Base-by-base conservation (phyloP, 2,113 vertebrate species). In the Stigmatopora argus region DNA sequence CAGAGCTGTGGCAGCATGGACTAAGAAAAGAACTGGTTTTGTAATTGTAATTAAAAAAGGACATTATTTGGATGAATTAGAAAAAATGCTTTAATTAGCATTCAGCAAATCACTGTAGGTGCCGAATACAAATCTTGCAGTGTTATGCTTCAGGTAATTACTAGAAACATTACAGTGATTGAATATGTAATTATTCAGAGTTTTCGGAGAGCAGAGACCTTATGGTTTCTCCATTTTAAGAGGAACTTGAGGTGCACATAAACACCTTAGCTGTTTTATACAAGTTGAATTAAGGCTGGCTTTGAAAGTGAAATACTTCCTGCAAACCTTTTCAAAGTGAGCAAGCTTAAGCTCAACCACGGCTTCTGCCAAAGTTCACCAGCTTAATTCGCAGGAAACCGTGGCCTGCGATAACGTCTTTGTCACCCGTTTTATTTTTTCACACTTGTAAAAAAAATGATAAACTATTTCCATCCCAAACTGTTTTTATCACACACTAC, bases 371-470 rank as follows among this genome's bases (percentile, higher is more conserved):
- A 82, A 69, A 72, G 78, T 85, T 82, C 66, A 71, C 48, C 79
- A 70, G 73, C 77, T 78, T 69, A 60, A 67, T 79, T 86, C 71
- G 75, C 78, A 79, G 72, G 83, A 85, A 78, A 85, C 87, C 82
- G 81, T 81, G 77, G 77, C 70, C 70, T 67, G 64, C 2, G 84
- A 89, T 87, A 90, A 85, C 55, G 69, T 78, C 71, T 71, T 75
- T 75, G 75, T 86, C 71, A 76, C 66, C 69, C 49, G 35, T 70
- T 55, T 26, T 62, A 75, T 80, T 83, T 82, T 85, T 85, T 80
- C 74, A 19, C 73, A 53, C 76, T 62, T 67, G 11, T 21, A 45
- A 69, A 64, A 67, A 79, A 77, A 74, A 86, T 76, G 48, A 41
- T 41, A 78, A 81, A 87, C 69, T 57, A 78, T 74, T 76, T 55